Evolutionary conservation across 2,888 invertebrate species (phyloP), one percentile per base, ranked within the genome.

Genomic region (Epirrhoe tristata): DNA sequence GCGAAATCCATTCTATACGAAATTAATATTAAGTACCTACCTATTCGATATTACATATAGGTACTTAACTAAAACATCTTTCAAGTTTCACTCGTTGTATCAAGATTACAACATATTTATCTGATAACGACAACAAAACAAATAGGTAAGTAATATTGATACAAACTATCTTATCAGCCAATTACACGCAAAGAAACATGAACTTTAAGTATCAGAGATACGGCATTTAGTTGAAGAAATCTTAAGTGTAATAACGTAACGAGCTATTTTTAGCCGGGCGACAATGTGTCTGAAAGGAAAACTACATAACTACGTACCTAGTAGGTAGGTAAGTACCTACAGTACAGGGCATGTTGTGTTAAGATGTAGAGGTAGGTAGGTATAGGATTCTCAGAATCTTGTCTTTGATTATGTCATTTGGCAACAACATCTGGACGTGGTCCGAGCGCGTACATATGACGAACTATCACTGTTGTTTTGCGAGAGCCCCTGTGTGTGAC

Each of bases 191-290:
- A 46, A 8, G 6, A 8, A 70, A 54, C 66, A 5, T 6, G 17
- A 60, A 43, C 72, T 55, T 43, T 66, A 56, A 6, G 7, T 0
- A 43, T 5, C 39, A 2, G 53, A 24, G 8, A 48, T 64, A 74
- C 17, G 64, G 7, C 8, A n/a, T 34, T 64, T 4, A 63, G 17
- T 66, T 16, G 63, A 56, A 57, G 48, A 12, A 3, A 7, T 24
- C 24, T 52, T 7, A 16, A 73, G 70, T 78, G 74, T 68, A 69
- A 69, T 60, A 78, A 70, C 71, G 76, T 77, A 78, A 81, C 56
- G 71, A 62, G 68, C 69, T 81, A 81, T 79, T 78, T 80, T 79
- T 81, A 81, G 77, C 73, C 58, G 63, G 81, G 81, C 81, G 81
- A 81, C 81, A 72, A 68, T 70, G 69, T 77, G 81, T 81, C 81